These are phyloP conservation scores for Porites australiensis DNA, from an alignment of 64 coral and sea anemone species.

Conservation along the genomic window DNA sequence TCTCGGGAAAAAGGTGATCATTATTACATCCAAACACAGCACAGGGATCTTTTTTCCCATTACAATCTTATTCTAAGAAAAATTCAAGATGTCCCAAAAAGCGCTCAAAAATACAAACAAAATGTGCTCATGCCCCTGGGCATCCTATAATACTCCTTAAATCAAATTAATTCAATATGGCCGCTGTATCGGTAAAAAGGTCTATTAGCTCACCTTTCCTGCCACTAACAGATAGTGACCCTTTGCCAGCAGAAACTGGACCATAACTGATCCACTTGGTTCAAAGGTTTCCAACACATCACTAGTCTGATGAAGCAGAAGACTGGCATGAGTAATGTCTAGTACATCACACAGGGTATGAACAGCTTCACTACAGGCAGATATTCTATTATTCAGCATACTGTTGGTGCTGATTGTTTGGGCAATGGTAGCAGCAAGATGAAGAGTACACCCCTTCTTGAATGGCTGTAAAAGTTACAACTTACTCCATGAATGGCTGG, in stretches of 20 bases:
- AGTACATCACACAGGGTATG: constrained; percentile 76
- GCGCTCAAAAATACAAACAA: too few species aligned
- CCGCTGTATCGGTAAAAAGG: too few species aligned
- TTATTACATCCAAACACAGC: too few species aligned
- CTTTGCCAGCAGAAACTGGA: too few species aligned
- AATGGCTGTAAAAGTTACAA: constrained; percentile 57
- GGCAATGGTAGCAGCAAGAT: constrained; percentile 69
- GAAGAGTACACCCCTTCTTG: constrained; percentile 75
- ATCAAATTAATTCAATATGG: too few species aligned
- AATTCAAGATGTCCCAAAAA: too few species aligned
- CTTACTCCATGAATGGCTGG: too few species aligned
- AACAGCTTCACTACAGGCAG: constrained; percentile 66
- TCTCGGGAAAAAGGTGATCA: too few species aligned
- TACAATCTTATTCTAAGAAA: too few species aligned
- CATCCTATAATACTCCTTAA: too few species aligned
- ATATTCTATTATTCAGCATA: constrained; percentile 51
- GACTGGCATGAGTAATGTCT: constrained; percentile 56
- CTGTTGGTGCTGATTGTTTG: constrained; percentile 58
- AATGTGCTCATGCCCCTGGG: too few species aligned
- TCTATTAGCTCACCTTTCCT: constrained; percentile 76
- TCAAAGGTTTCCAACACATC: constrained; percentile 49
- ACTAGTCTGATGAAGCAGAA: constrained; percentile 27
- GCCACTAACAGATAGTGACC: constrained; percentile 51
- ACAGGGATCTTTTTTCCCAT: too few species aligned
- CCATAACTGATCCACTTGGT: constrained; percentile 42